These are phyloP conservation scores for Struthio camelus DNA, from an alignment of 2,113 vertebrate species.

Conservation along the genomic window DNA sequence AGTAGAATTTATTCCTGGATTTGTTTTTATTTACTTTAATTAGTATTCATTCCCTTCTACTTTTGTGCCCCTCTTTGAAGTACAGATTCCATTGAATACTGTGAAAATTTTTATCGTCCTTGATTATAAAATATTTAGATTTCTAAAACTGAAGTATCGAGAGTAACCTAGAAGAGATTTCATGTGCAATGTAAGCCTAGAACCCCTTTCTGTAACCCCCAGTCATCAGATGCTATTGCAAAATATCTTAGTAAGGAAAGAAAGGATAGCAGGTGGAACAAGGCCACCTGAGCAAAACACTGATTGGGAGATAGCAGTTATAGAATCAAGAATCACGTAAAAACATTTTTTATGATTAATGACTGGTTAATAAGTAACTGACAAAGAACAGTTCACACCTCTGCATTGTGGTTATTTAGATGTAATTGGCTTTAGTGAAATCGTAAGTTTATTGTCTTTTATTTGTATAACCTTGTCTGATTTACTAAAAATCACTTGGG, in stretches of 20 bases:
- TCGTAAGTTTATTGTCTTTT: conserved; percentile 9
- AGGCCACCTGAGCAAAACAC: conserved; percentile 10
- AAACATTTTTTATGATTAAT: conserved; percentile 63
- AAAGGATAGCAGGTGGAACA: background rate
- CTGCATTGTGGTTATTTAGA: conserved; percentile 23
- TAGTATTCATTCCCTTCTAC: background rate
- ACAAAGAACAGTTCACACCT: conserved; percentile 61
- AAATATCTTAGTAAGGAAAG: background rate
- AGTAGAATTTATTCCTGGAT: background rate
- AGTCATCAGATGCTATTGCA: conserved; percentile 6
- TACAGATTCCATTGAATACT: background rate
- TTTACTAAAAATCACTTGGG: conserved; percentile 40
- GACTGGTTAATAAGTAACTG: conserved; percentile 60
- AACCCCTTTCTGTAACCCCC: background rate
- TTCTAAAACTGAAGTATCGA: background rate
- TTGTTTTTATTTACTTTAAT: background rate
- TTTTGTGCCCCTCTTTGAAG: background rate
- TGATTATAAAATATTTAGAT: background rate
- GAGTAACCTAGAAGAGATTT: background rate
- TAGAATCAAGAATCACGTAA: conserved; percentile 20
- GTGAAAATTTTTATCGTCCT: background rate
- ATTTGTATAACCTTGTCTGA: conserved; percentile 63
- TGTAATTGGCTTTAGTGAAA: conserved; percentile 39
- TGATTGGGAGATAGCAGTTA: conserved; percentile 9
- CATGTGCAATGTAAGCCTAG: background rate